Percentiles rank a stretch among this genome's conserved stretches.
These are phyloP conservation scores for Ammodramus savannarum DNA, from an alignment of 2,113 vertebrate genomes.

Conservation along the genomic window DNA sequence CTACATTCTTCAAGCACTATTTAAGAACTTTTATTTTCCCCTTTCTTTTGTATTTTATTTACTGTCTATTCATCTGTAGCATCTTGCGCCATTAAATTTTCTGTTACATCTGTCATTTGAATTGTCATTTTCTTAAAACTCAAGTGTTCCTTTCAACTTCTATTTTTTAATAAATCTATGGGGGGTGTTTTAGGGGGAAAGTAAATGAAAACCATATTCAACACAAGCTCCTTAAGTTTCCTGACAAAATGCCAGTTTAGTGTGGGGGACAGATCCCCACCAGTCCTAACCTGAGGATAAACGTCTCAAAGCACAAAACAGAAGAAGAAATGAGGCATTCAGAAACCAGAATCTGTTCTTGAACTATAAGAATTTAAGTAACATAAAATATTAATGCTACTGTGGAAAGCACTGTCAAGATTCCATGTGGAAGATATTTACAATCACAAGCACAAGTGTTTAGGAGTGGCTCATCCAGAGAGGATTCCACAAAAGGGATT, in stretches of 20 bases:
- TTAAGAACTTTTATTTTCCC: neutral
- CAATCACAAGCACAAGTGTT: neutral
- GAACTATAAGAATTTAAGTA: neutral
- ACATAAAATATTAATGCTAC: conserved; percentile 16
- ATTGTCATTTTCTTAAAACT: neutral
- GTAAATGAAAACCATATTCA: neutral
- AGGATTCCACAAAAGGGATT: neutral
- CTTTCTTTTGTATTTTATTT: neutral
- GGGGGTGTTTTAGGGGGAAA: neutral
- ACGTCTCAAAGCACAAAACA: neutral
- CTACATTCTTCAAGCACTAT: neutral
- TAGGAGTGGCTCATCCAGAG: neutral
- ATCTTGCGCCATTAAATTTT: neutral
- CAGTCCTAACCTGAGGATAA: neutral
- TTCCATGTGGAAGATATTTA: neutral
- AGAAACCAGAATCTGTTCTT: neutral
- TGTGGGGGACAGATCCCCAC: neutral
- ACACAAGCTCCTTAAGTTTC: neutral
- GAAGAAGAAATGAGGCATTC: neutral
- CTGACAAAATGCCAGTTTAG: neutral
- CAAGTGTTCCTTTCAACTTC: neutral
- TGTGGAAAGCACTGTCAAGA: neutral
- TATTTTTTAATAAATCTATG: neutral
- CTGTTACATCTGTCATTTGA: neutral
- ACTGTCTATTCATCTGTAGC: neutral